Base-by-base conservation (phyloP, 2,888 invertebrate genomes). In the Napeogenes sylphis region DNA sequence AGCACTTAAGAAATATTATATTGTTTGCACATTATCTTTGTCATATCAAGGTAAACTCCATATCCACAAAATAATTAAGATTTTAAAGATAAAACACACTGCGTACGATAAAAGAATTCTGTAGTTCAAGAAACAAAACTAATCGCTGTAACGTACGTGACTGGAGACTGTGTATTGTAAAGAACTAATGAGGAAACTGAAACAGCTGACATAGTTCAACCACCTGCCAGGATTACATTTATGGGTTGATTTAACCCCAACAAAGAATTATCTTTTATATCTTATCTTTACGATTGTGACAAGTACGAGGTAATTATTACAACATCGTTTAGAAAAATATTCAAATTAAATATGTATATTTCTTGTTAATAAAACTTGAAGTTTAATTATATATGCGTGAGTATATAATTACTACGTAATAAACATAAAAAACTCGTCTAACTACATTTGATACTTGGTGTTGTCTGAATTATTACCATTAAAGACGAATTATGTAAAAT, bases 141-240 rank as follows among this genome's bases (percentile, higher is more conserved):
- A 68, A 67, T 68, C 65, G 67, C 56, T 58, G 35, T 59, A 59
- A 58, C 55, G 58, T 68, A 68, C 68, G 68, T 67, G 68, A 68
- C 67, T 65, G 51, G 65, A 65, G 64, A 67, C 64, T 62, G 58
- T 55, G 56, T 63, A 78, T 79, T 83, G 76, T 81, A 69, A 68
- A 68, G 70, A 72, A 72, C 68, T 71, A 71, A 70, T 70, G 72
- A 70, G 72, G 62, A 56, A 68, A 61, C 63, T 65, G 62, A 45
- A 8, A 42, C 42, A 10, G 38, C 38, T 38, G 38, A 38, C 38
- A 10, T 10, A 42, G 42, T 42, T 42, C 42, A 42, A 42, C 66
- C 51, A 30, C 30, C 21, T 51, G 51, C 30, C 4, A 30, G 51
- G 21, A 51, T 51, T 51, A 30, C 51, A 30, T 10, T 51, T 51